Evolutionary conservation across 2,797 vertebrate species (phyloP).

Genomic region (Acrocephalus scirpaceus): DNA sequence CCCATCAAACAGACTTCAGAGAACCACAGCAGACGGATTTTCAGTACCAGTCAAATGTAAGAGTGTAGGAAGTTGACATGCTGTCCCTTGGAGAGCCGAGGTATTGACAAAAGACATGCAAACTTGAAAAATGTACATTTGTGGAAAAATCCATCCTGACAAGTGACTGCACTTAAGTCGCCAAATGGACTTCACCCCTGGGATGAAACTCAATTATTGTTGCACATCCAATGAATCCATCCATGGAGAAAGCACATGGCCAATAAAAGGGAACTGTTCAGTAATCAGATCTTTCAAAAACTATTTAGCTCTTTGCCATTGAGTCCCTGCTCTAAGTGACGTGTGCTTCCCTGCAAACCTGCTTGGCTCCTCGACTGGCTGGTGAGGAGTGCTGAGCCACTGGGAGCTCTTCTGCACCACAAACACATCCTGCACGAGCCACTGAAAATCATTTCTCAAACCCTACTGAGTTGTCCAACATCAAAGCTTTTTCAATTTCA

Average conservation of each 20-base stretch:
- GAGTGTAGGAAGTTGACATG: slow-evolving; percentile 64
- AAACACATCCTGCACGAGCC: neutral
- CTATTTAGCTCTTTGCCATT: slow-evolving; percentile 85
- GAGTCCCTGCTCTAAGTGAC: slow-evolving; percentile 83
- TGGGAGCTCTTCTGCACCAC: slow-evolving; percentile 31
- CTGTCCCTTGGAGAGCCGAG: slow-evolving; percentile 66
- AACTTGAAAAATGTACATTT: slow-evolving; percentile 85
- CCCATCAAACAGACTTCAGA: slow-evolving; percentile 69
- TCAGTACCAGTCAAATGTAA: slow-evolving; percentile 73
- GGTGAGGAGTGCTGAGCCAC: slow-evolving; percentile 80
- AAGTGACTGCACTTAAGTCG: slow-evolving; percentile 90
- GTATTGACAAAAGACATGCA: slow-evolving; percentile 77
- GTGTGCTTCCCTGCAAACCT: slow-evolving; percentile 82
- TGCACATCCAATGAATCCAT: slow-evolving; percentile 85
- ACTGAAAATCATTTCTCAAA: neutral
- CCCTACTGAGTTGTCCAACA: neutral
- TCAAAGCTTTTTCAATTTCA: neutral
- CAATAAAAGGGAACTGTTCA: slow-evolving; percentile 76
- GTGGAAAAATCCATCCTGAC: slow-evolving; percentile 85
- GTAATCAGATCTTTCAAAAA: slow-evolving; percentile 92
- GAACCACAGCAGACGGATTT: slow-evolving; percentile 65
- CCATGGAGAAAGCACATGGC: slow-evolving; percentile 81
- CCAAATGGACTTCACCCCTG: slow-evolving; percentile 84
- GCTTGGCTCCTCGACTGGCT: slow-evolving; percentile 73
- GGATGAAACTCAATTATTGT: slow-evolving; percentile 86